These are phyloP conservation scores for Ailurus styani DNA, from an alignment of 2,113 vertebrate genomes.

Conservation along the genomic window DNA sequence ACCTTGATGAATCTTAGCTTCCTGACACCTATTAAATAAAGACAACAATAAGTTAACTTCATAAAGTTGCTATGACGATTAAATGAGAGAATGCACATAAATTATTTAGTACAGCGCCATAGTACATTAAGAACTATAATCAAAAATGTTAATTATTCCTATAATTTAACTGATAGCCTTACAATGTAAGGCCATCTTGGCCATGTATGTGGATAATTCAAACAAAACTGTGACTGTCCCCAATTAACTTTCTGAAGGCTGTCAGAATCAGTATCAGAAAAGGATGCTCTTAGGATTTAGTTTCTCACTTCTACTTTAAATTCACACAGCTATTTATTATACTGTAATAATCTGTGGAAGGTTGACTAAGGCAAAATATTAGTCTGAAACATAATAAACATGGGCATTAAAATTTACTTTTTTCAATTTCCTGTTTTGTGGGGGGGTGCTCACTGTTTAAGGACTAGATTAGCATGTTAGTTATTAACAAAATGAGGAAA, in stretches of 20 bases:
- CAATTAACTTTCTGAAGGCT: not conserved
- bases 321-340: not conserved
- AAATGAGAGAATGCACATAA: not conserved
- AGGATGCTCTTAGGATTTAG: not conserved
- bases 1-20: not conserved
- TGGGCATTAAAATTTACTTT: not conserved
- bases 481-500: not conserved
- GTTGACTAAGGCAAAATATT: not conserved
- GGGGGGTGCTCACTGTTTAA: not conserved
- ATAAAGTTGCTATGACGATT: not conserved
- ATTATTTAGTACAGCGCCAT: not conserved
- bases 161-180: not conserved
- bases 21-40: not conserved
- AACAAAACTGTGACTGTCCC: not conserved
- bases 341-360: not conserved
- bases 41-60: not conserved
- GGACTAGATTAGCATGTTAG: not conserved
- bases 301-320: not conserved
- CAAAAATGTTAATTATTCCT: not conserved
- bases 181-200: not conserved
- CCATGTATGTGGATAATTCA: not conserved
- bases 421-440: not conserved
- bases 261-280: not conserved
- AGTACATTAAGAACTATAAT: not conserved
- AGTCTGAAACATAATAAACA: not conserved